Base-by-base conservation (phyloP, 2,888 invertebrate genomes). In the Parasteatoda lunata region DNA sequence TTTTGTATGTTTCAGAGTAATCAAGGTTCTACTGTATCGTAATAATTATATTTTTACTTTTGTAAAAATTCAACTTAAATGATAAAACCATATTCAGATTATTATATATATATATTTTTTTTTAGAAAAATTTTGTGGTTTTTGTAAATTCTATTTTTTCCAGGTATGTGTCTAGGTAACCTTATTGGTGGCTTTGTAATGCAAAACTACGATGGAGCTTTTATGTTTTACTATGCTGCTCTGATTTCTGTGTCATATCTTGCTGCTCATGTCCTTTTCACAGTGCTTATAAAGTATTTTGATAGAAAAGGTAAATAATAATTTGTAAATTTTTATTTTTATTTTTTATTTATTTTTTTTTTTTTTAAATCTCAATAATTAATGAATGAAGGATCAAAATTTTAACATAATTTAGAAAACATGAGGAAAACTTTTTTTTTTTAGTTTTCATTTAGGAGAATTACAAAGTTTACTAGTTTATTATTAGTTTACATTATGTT, bases 111-210 rank as follows among this genome's bases (percentile, higher is more conserved):
- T n/a, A n/a, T n/a, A n/a, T 30, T 30, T 30, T 30, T 45, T 49
- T 47, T 72, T 45, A 2, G 2, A 52, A 51, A 75, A n/a, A 15
- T 2, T 69, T 11, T 69, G 30, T 69, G 9, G 9, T 9, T 30
- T 13, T 69, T 9, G 15, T 15, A 3, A 59, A n/a, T 11, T 59
- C n/a, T 54, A 51, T 68, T 75, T 68, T 73, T 64, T 82, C 64
- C 69, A 88, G 88, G 88, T 66, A 82, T 88, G 79, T 81, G 64
- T 47, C 48, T 78, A 54, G 88, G 88, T 54, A 88, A 83, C 76
- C 64, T 88, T 59, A 49, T 88, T 13, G 75, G 88, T 66, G 88
- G 88, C 11, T 45, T 88, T 51, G 48, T 71, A 7, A 71, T 88
- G 75, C 81, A 85, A 49, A 65, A n/a, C 5, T 30, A 75, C 3